Base-by-base conservation (phyloP, 2,113 vertebrate genomes). In the Myrmophylax atrothorax region DNA sequence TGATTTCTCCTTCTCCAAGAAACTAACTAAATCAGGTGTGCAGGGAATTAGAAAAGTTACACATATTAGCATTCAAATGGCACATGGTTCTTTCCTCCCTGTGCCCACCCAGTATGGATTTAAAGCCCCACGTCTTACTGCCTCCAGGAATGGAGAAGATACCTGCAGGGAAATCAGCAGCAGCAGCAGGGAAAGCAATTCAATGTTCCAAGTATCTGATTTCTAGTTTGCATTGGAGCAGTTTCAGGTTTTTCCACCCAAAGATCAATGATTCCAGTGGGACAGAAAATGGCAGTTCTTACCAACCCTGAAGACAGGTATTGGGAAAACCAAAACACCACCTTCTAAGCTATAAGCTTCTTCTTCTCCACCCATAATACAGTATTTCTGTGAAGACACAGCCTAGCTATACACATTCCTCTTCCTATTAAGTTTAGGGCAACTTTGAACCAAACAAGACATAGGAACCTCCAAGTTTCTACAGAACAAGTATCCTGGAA, bases 121-220 rank as follows among this genome's bases (percentile, higher is more conserved):
- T 0, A 0, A 82, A 89, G 42, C 3, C 29, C 7, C 4, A 2
- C 9, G 29, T 18, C 35, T 56, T 14, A 40, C 3, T 47, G 24
- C 14, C 69, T 75, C 22, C 47, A 47, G 66, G n/a, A 12, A 79
- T 10, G 3, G 1, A 16, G 23, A 76, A 33, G 50, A 69, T 11
- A 47, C 37, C 29, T 76, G 19, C 59, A 83, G 31, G 62, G 26
- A 70, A 63, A 70, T 20, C 6, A 0, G 15, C 56, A 82, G 49
- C 56, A 82, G 49, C 46, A 46, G n/a, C 50, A 69, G 22, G 13
- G 37, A 84, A 94, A 88, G 38, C 22, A 44, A 28, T 5, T 31
- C 19, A 42, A 2, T 29, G 53, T 28, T 78, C 22, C 47, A 42
- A 56, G 55, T 59, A 52, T 89, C 63, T 63, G 18, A 47, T 12